phyloP scores from a whole-genome alignment of 2,888 invertebrate genomes.

The Allolobophora icterica region DNA sequence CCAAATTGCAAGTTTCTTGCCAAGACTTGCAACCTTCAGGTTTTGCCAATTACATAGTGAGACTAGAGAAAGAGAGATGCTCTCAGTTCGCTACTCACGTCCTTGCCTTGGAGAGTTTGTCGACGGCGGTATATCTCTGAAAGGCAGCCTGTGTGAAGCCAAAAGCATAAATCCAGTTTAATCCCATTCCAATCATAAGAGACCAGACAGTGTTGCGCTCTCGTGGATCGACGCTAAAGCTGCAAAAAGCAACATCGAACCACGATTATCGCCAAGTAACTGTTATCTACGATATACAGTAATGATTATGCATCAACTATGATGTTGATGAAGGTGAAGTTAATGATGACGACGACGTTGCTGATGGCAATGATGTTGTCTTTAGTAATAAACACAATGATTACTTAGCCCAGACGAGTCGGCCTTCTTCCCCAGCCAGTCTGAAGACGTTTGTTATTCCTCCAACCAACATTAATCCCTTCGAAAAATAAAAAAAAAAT shows the following conservation, averaged over 20 bases:
- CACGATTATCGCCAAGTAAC: no score
- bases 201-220: conserved; percentile 38
- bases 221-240: conserved; percentile 37
- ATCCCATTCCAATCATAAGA: conserved; percentile 1
- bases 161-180: conserved; percentile 9
- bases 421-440: no score
- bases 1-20: no score
- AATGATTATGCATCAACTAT: no score
- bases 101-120: conserved; percentile 23
- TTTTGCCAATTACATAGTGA: no score
- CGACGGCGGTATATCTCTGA: conserved; percentile 35
- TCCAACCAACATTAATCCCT: no score
- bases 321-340: no score
- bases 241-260: neutral
- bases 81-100: neutral
- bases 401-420: neutral
- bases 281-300: no score
- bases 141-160: conserved; percentile 37
- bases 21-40: no score
- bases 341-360: no score
- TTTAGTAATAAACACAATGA: neutral
- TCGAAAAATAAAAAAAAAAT: neutral
- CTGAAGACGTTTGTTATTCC: no score
- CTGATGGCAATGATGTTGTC: neutral
- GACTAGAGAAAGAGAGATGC: no score